These are phyloP conservation scores for Hypomesus transpacificus DNA, from an alignment of 2,113 vertebrate species.

Conservation along the genomic window DNA sequence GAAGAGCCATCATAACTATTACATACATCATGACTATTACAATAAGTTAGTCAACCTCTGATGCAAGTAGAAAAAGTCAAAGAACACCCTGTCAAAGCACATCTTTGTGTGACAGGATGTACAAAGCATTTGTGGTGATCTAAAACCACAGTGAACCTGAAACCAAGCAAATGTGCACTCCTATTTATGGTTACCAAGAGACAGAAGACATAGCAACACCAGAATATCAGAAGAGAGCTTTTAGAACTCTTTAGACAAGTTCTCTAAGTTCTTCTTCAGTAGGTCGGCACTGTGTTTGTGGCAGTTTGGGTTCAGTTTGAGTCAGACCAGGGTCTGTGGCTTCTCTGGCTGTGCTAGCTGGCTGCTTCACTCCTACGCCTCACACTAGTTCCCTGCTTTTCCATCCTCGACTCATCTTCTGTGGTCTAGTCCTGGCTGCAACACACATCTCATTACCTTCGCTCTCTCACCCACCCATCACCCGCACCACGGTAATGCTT, in stretches of 20 bases:
- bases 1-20: too few species aligned
- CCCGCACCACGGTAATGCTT: background rate
- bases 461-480: slow-evolving; percentile 6
- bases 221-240: too few species aligned
- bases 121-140: background rate
- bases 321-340: slow-evolving; percentile 45
- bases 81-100: too few species aligned
- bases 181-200: too few species aligned
- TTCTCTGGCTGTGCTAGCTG: slow-evolving; percentile 17
- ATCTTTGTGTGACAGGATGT: background rate
- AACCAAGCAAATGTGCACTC: background rate
- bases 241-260: slow-evolving; percentile 9
- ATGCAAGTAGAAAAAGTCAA: too few species aligned
- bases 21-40: too few species aligned
- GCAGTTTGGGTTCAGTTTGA: slow-evolving; percentile 41
- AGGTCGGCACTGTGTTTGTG: slow-evolving; percentile 46
- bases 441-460: slow-evolving; percentile 31
- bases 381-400: slow-evolving; percentile 47
- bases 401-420: slow-evolving; percentile 34
- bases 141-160: background rate
- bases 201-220: too few species aligned
- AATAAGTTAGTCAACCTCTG: too few species aligned
- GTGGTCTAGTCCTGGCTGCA: slow-evolving; percentile 37
- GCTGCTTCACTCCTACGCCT: slow-evolving; percentile 47
- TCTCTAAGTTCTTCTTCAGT: slow-evolving; percentile 40